Evolutionary conservation across 64 coral and sea anemone genomes (phyloP), one percentile per base, ranked within the genome.

Genomic region (Pachyseris speciosa): DNA sequence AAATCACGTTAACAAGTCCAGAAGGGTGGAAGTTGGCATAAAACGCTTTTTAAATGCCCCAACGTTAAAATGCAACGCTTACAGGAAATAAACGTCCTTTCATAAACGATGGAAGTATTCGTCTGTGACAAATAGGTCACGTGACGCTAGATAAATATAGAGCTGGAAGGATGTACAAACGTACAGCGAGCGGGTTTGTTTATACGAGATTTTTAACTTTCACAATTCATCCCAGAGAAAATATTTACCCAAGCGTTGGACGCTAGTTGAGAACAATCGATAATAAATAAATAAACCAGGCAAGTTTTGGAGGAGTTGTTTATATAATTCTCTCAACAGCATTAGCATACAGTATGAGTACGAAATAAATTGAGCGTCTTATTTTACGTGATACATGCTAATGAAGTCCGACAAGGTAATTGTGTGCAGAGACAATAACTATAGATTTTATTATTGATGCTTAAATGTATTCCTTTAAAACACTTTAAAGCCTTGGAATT

Each of bases 81-180:
- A 58, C 77, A 81, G 77, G 77, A 81, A 81, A 52, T 52, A 34
- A 51, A 61, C 8, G 13, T 38, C 34, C 33, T 27, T 9, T 74
- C 38, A 8, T 13, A 81, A 81, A 81, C 77, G 77, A 37, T 58
- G 8, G 32, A 80, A 80, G 50, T 81, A 81, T 81, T 81, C 51
- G 52, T 9, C 77, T 58, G 77, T 81, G 77, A 81, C 77, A 81
- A 60, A 15, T 58, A n/a, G 7, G 20, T 81, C 77, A 81, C 77
- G 77, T 81, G 77, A 81, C 34, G 39, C 12, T n/a, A 31, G 9
- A 39, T 81, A 81, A 81, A 81, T 61, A 76, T 37, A 61, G 53
- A 9, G 22, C 22, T 58, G n/a, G n/a, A n/a, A n/a, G n/a, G n/a
- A n/a, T n/a, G n/a, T n/a, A n/a, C n/a, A n/a, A n/a, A n/a, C n/a